Conservation (phyloP, 1,140 invertebrate genomes). For the Sarcophaga bullata region DNA sequence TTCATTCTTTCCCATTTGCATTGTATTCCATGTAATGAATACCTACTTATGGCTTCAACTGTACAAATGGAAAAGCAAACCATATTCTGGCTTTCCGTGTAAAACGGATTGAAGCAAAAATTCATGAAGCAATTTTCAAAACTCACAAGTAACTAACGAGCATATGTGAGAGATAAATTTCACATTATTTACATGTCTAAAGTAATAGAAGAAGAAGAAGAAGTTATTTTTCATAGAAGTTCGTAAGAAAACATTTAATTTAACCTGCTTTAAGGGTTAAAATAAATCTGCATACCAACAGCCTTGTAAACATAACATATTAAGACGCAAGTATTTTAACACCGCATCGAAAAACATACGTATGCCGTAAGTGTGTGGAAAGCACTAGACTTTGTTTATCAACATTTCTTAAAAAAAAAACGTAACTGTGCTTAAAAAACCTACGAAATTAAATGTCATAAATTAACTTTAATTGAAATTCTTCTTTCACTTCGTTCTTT, state of each 20-base stretch:
- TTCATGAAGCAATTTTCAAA: not conserved
- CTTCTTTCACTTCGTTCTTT: conserved; percentile 42
- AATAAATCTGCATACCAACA: not conserved
- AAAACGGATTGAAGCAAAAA: not conserved
- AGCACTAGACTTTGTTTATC: not conserved
- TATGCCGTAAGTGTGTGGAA: not conserved
- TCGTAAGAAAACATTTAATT: conserved; percentile 7
- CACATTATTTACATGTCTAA: no score
- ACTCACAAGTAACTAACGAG: not conserved
- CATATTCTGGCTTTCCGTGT: no score
- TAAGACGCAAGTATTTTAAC: not conserved
- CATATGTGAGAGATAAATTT: not conserved
- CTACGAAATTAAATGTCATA: conserved; percentile 49
- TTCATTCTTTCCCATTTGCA: no score
- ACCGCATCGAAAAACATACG: not conserved
- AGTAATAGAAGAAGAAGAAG: no score
- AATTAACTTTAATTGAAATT: conserved; percentile 64
- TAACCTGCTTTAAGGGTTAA: conserved; percentile 33
- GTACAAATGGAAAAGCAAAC: no score
- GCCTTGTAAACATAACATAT: not conserved
- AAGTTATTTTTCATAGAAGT: not conserved
- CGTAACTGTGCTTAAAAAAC: not conserved
- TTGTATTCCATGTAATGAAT: no score
- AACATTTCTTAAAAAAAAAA: not conserved
- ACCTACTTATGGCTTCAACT: no score